Evolutionary conservation across 1,140 invertebrate species (phyloP).

Genomic region (Drosophila parvula): DNA sequence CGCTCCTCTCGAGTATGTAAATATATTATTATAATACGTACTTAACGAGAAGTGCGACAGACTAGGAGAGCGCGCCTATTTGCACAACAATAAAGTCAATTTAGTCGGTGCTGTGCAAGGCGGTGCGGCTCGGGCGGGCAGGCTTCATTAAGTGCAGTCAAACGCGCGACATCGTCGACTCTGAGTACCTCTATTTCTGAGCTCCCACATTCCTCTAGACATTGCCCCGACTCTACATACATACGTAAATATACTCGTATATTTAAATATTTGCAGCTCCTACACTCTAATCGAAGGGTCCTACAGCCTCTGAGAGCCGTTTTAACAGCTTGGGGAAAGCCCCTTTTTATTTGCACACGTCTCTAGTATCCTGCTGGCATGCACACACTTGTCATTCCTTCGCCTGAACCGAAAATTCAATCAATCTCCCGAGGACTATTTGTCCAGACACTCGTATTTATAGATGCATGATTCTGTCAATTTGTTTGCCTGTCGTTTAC

Average conservation of each 20-base stretch:
- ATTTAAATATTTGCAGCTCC: constrained; percentile 52
- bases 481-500: constrained; percentile 19
- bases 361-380: not conserved
- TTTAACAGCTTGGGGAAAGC: not conserved
- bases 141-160: constrained; percentile 77
- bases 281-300: constrained; percentile 7
- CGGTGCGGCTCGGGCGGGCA: constrained; percentile 1
- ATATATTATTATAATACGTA: constrained; percentile 78
- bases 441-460: constrained; percentile 25
- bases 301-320: not conserved
- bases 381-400: constrained; percentile 3
- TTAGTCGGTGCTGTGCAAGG: constrained; percentile 58
- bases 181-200: constrained; percentile 22
- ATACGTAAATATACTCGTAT: constrained; percentile 44
- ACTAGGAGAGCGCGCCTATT: constrained; percentile 62
- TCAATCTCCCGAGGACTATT: constrained; percentile 21
- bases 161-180: constrained; percentile 62
- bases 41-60: constrained; percentile 57
- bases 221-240: constrained; percentile 1
- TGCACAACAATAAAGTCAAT: constrained; percentile 80
- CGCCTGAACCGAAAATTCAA: constrained; percentile 9
- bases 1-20: constrained; percentile 47
- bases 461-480: constrained; percentile 33
- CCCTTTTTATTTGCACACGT: not conserved
- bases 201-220: not conserved